Evolutionary conservation across 2,888 invertebrate genomes (phyloP).

Genomic region (Cepaea hortensis): DNA sequence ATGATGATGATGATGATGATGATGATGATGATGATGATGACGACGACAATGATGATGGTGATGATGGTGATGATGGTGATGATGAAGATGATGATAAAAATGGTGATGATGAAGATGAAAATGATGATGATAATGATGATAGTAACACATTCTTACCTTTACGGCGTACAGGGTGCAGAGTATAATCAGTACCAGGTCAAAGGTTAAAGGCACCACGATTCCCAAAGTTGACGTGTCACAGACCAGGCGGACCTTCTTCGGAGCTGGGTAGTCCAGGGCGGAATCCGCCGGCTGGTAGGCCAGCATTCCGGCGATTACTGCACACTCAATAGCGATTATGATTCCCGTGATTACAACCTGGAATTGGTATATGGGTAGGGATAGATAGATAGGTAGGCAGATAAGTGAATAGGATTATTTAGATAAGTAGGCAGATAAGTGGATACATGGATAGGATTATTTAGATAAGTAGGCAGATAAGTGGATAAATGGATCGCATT

Average conservation of each 20-base stretch:
- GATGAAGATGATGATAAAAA: neutral
- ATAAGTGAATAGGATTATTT: neutral
- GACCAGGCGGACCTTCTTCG: constrained; percentile 80
- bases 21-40: constrained; percentile 18
- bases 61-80: neutral
- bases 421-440: constrained; percentile 16
- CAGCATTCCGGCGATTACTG: constrained; percentile 81
- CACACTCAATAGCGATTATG: constrained; percentile 91
- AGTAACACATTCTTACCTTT: constrained; percentile 55
- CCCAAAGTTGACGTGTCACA: constrained; percentile 81
- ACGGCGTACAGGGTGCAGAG: constrained; percentile 94
- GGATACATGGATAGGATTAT: constrained; percentile 17
- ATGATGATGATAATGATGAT: constrained; percentile 82
- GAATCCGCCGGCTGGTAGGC: constrained; percentile 81
- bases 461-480: constrained; percentile 14
- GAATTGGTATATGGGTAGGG: constrained; percentile 38
- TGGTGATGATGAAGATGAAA: constrained; percentile 93
- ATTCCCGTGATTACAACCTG: constrained; percentile 87
- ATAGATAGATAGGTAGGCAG: neutral
- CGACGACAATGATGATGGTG: neutral
- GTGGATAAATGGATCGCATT: neutral
- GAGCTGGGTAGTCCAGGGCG: constrained; percentile 75
- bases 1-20: neutral
- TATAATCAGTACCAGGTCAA: constrained; percentile 84
- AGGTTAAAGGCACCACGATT: constrained; percentile 87